These are phyloP conservation scores for Aphidius colemani DNA, from an alignment of 2,888 invertebrate species.

Conservation along the genomic window DNA sequence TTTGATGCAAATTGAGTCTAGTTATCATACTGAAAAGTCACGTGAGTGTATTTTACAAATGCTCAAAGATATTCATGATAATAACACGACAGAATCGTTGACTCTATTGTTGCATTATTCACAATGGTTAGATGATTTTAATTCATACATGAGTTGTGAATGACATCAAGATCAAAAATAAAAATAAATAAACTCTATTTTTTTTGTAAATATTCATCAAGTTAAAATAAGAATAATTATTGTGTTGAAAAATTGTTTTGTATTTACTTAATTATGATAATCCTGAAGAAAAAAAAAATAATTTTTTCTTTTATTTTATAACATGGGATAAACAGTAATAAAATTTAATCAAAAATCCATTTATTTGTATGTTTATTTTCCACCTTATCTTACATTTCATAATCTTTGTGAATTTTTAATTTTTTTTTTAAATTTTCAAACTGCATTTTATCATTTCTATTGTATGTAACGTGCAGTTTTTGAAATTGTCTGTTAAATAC, in stretches of 20 bases:
- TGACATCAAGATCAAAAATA: no score
- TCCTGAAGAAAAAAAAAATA: slow-evolving; percentile 15
- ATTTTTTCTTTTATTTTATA: no score
- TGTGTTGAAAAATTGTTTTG: neutral
- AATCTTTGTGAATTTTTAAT: slow-evolving; percentile 8
- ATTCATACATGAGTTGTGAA: slow-evolving; percentile 23
- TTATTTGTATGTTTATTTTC: slow-evolving; percentile 35
- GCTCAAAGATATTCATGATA: slow-evolving; percentile 37
- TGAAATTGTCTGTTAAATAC: slow-evolving; percentile 42
- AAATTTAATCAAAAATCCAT: slow-evolving; percentile 7
- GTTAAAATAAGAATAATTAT: slow-evolving; percentile 6
- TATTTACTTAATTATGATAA: neutral
- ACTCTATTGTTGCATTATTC: slow-evolving; percentile 50
- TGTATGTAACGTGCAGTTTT: slow-evolving; percentile 41
- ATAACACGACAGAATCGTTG: slow-evolving; percentile 37
- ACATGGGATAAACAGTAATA: neutral
- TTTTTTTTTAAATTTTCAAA: slow-evolving; percentile 30
- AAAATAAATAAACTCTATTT: neutral
- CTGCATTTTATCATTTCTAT: slow-evolving; percentile 36
- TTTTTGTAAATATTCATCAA: slow-evolving; percentile 11
- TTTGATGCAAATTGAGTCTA: slow-evolving; percentile 45
- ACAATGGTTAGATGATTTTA: slow-evolving; percentile 42
- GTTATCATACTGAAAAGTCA: slow-evolving; percentile 40
- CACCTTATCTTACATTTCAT: slow-evolving; percentile 43
- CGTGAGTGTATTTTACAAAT: slow-evolving; percentile 36